phyloP scores from a whole-genome alignment of 2,113 vertebrate genomes.

The Hypanus sabinus region DNA sequence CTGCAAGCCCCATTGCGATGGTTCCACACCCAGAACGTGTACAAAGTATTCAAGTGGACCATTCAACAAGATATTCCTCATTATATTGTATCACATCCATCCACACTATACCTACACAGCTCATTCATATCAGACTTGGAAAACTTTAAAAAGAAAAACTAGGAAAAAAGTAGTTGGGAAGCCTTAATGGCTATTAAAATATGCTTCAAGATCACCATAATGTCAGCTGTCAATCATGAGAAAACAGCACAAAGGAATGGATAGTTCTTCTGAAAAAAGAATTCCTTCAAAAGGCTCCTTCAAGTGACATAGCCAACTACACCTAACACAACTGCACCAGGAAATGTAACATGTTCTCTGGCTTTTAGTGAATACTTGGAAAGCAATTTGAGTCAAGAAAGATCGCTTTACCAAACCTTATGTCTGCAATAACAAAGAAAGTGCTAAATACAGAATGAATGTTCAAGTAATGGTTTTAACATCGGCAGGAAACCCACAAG shows the following conservation, averaged over 20 bases:
- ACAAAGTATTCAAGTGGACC: too few species aligned
- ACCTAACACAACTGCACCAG: not conserved
- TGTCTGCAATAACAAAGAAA: not conserved
- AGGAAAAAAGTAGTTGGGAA: not conserved
- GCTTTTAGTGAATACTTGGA: constrained; percentile 9
- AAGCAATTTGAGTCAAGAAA: not conserved
- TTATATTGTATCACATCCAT: not conserved
- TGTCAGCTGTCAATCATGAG: not conserved
- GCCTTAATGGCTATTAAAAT: not conserved
- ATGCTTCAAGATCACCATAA: not conserved
- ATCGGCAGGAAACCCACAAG: not conserved
- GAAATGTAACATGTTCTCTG: too few species aligned
- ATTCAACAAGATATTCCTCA: not conserved
- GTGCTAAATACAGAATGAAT: not conserved
- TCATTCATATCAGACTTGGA: not conserved
- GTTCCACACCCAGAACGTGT: too few species aligned
- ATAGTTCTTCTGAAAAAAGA: not conserved
- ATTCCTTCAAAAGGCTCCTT: not conserved
- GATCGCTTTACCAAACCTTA: not conserved
- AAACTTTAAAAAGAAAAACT: not conserved
- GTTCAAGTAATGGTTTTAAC: not conserved
- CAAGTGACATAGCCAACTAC: not conserved
- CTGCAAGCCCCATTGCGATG: too few species aligned
- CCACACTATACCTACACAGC: not conserved
- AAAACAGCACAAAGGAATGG: not conserved